A percentile compares a stretch with the other conserved stretches of the same genome.
Evolutionary conservation across 2,797 vertebrate species (phyloP).

Genomic region (Rhadinocentrus ornatus): DNA sequence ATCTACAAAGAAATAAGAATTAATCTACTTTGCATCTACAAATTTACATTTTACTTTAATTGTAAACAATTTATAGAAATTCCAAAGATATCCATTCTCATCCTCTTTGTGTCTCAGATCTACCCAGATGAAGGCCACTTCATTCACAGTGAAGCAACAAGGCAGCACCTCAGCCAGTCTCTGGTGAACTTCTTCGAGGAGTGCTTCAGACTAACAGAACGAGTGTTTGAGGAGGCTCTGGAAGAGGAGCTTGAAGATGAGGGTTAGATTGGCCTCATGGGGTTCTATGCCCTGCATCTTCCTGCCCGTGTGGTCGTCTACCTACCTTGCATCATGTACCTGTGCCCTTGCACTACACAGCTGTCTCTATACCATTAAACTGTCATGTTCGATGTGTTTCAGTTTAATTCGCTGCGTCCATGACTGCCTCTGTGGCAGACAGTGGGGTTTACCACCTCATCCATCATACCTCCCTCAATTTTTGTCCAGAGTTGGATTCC

Average conservation of each 20-base stretch:
- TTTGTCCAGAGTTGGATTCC: constrained; percentile 26
- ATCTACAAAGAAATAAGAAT: neutral
- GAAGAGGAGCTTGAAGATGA: constrained; percentile 92
- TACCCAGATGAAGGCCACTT: constrained; percentile 97
- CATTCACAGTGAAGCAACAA: constrained; percentile 82
- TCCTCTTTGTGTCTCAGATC: constrained; percentile 82
- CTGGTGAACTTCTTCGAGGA: constrained; percentile 94
- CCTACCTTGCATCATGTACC: constrained; percentile 26
- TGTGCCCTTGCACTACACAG: constrained; percentile 68
- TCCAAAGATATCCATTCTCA: neutral
- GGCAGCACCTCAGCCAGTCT: constrained; percentile 92
- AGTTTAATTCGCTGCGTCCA: constrained; percentile 29
- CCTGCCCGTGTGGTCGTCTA: constrained; percentile 40
- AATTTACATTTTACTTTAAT: neutral
- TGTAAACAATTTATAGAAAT: neutral
- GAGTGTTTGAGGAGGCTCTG: constrained; percentile 81
- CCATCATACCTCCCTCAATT: constrained; percentile 7
- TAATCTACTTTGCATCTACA: neutral
- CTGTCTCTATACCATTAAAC: constrained; percentile 71
- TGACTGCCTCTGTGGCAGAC: constrained; percentile 62
- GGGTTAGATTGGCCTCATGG: constrained; percentile 78
- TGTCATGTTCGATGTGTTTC: constrained; percentile 44
- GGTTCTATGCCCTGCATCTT: constrained; percentile 16
- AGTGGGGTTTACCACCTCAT: constrained; percentile 13
- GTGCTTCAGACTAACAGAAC: constrained; percentile 93